Conservation (phyloP, 1,140 invertebrate genomes). For the Drosophila seguyi region DNA sequence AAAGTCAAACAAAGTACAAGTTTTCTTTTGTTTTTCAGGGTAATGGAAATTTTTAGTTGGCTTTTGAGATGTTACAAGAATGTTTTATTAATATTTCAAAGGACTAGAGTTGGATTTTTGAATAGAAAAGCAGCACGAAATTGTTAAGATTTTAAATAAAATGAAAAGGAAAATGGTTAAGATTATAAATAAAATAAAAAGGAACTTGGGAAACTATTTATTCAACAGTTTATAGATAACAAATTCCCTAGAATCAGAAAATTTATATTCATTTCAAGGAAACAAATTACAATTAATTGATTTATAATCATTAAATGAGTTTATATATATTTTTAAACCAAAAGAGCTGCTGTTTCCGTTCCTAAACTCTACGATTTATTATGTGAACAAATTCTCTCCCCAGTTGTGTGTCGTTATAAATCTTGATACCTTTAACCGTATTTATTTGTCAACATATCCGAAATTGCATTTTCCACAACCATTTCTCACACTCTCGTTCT, state of each 20-base stretch:
- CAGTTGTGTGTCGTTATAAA: slow-evolving; percentile 34
- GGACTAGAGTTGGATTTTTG: no score
- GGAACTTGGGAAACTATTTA: no score
- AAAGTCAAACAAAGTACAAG: slow-evolving; percentile 28
- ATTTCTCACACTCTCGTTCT: slow-evolving; percentile 23
- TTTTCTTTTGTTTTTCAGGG: slow-evolving; percentile 25
- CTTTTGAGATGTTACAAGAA: slow-evolving; percentile 8
- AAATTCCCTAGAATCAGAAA: no score
- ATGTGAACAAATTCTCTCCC: slow-evolving; percentile 4
- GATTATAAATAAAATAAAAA: no score
- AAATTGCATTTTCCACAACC: slow-evolving; percentile 56
- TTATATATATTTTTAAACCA: slow-evolving; percentile 9
- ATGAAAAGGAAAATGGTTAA: no score
- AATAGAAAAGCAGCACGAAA: background rate
- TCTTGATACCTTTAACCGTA: slow-evolving; percentile 30
- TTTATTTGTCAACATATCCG: slow-evolving; percentile 61
- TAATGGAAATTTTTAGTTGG: slow-evolving; percentile 31
- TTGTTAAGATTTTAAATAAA: background rate
- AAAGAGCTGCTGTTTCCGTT: background rate
- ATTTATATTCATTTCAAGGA: no score
- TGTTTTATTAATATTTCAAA: slow-evolving; percentile 23
- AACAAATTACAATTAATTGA: background rate
- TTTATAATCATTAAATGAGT: background rate
- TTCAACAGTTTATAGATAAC: no score
- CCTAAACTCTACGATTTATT: slow-evolving; percentile 28